Conservation (phyloP, 2,797 vertebrate genomes). For the Heterohyrax brucei region DNA sequence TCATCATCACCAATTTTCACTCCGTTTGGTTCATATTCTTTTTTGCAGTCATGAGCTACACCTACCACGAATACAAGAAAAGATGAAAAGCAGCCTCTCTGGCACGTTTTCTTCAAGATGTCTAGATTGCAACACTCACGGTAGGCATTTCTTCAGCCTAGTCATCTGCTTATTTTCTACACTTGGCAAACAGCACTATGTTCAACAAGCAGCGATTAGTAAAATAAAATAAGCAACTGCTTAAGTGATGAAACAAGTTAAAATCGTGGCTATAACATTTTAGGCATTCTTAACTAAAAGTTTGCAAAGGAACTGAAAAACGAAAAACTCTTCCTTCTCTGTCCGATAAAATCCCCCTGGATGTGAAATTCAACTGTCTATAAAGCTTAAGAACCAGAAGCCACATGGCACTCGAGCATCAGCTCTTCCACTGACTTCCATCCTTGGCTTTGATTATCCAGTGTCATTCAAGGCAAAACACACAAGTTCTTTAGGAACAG, state of each 20-base stretch:
- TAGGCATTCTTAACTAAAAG: conserved; percentile 36
- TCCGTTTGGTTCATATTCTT: neutral
- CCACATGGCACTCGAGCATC: neutral
- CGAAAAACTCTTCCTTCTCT: conserved; percentile 18
- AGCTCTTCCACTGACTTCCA: conserved; percentile 24
- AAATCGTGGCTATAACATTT: conserved; percentile 15
- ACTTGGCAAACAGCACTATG: neutral
- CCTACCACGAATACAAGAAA: neutral
- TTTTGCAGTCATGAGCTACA: conserved; percentile 65
- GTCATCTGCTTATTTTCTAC: conserved; percentile 48
- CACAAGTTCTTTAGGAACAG: conserved; percentile 72
- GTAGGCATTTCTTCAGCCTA: neutral
- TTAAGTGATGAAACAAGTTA: conserved; percentile 17
- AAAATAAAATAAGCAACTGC: conserved; percentile 63
- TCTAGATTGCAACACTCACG: neutral
- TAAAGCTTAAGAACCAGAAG: conserved; percentile 1
- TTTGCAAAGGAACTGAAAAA: conserved; percentile 23
- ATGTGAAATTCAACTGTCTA: conserved; percentile 55
- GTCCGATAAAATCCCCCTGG: neutral
- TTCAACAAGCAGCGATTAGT: conserved; percentile 7
- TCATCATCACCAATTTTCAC: conserved; percentile 69
- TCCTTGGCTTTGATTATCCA: conserved; percentile 65
- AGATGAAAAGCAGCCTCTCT: neutral
- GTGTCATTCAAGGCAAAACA: conserved; percentile 71
- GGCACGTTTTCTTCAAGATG: neutral